These are phyloP conservation scores for Xanthia togata DNA, from an alignment of 2,888 invertebrate species.

Conservation along the genomic window DNA sequence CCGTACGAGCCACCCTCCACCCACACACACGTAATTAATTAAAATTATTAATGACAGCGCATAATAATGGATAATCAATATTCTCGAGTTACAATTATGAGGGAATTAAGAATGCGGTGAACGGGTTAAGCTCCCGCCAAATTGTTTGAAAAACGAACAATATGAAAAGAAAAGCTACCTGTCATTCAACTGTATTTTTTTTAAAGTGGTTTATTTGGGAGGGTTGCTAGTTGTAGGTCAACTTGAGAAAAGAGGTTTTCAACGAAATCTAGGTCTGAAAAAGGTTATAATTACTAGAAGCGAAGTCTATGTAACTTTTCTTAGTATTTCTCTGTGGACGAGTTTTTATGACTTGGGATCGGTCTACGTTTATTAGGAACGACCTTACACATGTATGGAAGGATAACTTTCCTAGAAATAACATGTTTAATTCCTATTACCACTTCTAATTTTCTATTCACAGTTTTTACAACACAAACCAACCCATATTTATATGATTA, in stretches of 20 bases:
- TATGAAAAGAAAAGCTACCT: slow-evolving; percentile 42
- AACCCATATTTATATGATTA: slow-evolving; percentile 86
- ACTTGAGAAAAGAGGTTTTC: slow-evolving; percentile 42
- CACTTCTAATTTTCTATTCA: slow-evolving; percentile 52
- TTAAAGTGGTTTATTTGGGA: background rate
- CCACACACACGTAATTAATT: slow-evolving; percentile 83
- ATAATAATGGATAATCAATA: slow-evolving; percentile 88
- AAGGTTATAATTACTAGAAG: background rate
- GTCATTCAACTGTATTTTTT: slow-evolving; percentile 50
- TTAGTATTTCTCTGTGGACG: background rate
- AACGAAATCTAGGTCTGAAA: background rate
- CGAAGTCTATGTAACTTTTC: background rate
- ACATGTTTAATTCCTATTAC: slow-evolving; percentile 26
- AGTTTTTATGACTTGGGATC: background rate
- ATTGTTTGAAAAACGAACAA: slow-evolving; percentile 36
- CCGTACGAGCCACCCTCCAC: slow-evolving; percentile 44
- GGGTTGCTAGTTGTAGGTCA: slow-evolving; percentile 41
- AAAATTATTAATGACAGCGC: slow-evolving; percentile 88
- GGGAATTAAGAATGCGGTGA: slow-evolving; percentile 58
- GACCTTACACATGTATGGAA: background rate
- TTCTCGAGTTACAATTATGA: slow-evolving; percentile 70
- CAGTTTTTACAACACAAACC: slow-evolving; percentile 60
- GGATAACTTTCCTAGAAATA: slow-evolving; percentile 11
- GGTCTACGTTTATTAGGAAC: background rate
- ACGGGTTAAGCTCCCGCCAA: slow-evolving; percentile 51